Percentiles rank a stretch among this genome's conserved stretches.
Evolutionary conservation across 2,888 invertebrate species (phyloP).

Genomic region (Troglohyphantes excavatus): DNA sequence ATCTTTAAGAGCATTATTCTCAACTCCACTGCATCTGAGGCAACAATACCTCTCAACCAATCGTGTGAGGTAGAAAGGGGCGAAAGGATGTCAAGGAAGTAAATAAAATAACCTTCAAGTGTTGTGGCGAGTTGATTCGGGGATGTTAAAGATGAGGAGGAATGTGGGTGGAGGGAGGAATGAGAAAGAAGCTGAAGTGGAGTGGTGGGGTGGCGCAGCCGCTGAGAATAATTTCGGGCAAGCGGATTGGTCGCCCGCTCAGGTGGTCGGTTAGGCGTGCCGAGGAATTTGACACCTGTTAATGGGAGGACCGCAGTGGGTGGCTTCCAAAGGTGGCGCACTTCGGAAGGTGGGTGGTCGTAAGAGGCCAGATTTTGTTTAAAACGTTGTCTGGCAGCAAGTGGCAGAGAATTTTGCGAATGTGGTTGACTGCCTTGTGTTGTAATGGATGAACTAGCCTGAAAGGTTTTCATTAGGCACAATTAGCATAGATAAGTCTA

Average conservation of each 20-base stretch:
- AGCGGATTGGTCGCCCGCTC: slow-evolving; percentile 20
- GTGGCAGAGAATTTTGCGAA: slow-evolving; percentile 36
- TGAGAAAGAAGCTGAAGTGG: slow-evolving; percentile 60
- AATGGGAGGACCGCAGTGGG: slow-evolving; percentile 14
- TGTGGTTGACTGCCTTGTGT: slow-evolving; percentile 38
- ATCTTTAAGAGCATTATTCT: neutral
- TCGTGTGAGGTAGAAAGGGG: no score
- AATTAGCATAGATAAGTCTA: slow-evolving; percentile 55
- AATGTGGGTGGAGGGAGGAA: slow-evolving; percentile 56
- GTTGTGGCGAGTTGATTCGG: slow-evolving; percentile 52
- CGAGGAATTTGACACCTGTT: slow-evolving; percentile 35
- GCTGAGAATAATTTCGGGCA: slow-evolving; percentile 23
- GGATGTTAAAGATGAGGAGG: slow-evolving; percentile 66
- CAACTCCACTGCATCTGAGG: slow-evolving; percentile 30
- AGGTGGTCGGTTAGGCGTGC: no score
- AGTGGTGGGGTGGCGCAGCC: slow-evolving; percentile 12
- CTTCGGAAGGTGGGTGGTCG: slow-evolving; percentile 31
- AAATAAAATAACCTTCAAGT: slow-evolving; percentile 65
- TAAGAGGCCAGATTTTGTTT: slow-evolving; percentile 36
- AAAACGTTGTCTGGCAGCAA: slow-evolving; percentile 18
- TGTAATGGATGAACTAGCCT: slow-evolving; percentile 58
- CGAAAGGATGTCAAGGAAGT: slow-evolving; percentile 22
- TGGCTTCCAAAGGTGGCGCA: slow-evolving; percentile 6
- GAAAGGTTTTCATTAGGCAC: slow-evolving; percentile 69
- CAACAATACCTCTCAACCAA: neutral